Evolutionary conservation across 2,888 invertebrate species (phyloP).

Genomic region (Luffia ferchaultella): DNA sequence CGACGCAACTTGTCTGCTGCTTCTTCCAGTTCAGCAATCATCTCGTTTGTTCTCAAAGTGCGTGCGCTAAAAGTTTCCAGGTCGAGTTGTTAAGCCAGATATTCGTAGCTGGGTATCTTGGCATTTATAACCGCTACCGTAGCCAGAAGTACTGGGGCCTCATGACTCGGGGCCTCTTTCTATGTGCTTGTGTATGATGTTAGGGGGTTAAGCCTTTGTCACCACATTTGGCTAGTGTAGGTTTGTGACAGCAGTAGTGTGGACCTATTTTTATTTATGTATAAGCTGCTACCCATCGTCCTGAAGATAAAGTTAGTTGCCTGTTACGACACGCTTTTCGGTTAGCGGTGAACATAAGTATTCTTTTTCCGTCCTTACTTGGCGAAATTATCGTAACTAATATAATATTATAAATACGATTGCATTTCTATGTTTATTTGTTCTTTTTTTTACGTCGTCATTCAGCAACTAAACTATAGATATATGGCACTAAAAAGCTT

Average conservation of each 20-base stretch:
- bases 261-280: not conserved
- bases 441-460: no score
- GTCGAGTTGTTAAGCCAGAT: not conserved
- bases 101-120: not conserved
- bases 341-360: not conserved
- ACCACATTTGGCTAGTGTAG: not conserved
- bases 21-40: not conserved
- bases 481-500: no score
- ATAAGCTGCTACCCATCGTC: not conserved
- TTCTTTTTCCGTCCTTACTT: not conserved
- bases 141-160: not conserved
- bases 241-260: not conserved
- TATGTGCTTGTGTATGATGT: not conserved
- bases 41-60: not conserved
- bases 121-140: not conserved
- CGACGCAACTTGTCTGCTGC: not conserved
- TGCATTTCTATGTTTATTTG: no score
- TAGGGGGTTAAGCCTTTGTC: not conserved
- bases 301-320: not conserved
- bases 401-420: no score
- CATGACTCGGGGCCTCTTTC: not conserved
- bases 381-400: no score
- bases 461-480: no score
- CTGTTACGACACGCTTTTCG: not conserved
- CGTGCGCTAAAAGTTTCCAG: not conserved